phyloP scores from a whole-genome alignment of 2,888 invertebrate species.

The Cacoxenus indagator region DNA sequence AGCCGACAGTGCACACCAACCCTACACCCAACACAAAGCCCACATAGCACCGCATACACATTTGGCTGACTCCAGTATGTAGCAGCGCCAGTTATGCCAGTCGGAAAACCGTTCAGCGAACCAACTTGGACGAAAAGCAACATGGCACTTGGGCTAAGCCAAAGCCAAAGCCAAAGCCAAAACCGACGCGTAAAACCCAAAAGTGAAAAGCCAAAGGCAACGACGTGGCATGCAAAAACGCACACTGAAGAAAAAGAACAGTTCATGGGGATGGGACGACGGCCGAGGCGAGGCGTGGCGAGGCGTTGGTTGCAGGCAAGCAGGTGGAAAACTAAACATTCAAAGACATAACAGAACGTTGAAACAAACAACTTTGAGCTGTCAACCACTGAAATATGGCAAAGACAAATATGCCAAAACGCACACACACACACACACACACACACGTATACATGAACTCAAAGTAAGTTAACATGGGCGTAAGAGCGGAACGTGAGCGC shows the following conservation, averaged over 20 bases:
- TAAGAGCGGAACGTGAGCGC: too few species aligned
- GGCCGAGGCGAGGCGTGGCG: not conserved
- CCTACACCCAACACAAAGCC: too few species aligned
- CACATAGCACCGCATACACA: too few species aligned
- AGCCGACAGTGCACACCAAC: not conserved
- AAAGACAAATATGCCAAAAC: conserved; percentile 9
- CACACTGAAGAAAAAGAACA: not conserved
- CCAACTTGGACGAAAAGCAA: not conserved
- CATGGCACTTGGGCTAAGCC: not conserved
- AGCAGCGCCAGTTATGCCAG: too few species aligned
- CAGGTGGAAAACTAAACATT: not conserved
- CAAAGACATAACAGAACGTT: not conserved
- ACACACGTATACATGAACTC: not conserved
- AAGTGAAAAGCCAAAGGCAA: not conserved
- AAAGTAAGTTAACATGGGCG: not conserved
- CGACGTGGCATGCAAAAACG: not conserved
- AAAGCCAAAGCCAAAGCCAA: not conserved
- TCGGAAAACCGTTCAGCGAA: not conserved
- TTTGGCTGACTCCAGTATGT: too few species aligned
- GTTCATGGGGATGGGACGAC: not conserved
- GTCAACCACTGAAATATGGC: conserved; percentile 16
- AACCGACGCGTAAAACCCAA: too few species aligned
- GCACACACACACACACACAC: not conserved
- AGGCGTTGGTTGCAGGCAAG: not conserved
- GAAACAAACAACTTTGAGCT: conserved; percentile 3